phyloP scores from a whole-genome alignment of 2,113 vertebrate species.

The Corythaixoides concolor region DNA sequence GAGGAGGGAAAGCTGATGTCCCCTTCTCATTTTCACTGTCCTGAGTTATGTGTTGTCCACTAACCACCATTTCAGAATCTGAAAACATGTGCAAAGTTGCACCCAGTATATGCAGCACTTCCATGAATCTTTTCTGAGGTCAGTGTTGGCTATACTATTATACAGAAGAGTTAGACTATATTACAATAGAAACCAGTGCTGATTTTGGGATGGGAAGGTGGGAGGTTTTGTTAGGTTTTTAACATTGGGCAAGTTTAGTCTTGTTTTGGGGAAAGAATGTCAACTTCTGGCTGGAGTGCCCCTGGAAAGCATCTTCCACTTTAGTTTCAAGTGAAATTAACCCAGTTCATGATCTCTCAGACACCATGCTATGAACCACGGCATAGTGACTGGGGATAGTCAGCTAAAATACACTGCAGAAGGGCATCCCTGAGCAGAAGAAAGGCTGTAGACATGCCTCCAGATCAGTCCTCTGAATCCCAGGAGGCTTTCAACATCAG shows the following conservation, averaged over 20 bases:
- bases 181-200: neutral
- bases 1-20: neutral
- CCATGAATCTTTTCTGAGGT: neutral
- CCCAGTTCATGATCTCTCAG: neutral
- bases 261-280: neutral
- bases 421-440: neutral
- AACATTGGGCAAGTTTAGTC: neutral
- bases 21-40: neutral
- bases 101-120: neutral
- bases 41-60: neutral
- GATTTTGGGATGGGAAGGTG: neutral
- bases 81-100: neutral
- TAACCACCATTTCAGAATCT: neutral
- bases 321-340: neutral
- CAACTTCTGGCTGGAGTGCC: neutral
- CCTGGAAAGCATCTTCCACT: neutral
- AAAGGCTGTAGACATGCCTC: neutral
- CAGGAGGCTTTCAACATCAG: neutral
- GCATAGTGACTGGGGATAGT: neutral
- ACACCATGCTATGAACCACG: neutral
- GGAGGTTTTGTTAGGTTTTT: rapidly evolving
- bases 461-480: neutral
- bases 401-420: neutral
- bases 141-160: neutral
- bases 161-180: neutral